Base-by-base conservation (phyloP, 2,888 invertebrate species). In the Nymphalis urticae region DNA sequence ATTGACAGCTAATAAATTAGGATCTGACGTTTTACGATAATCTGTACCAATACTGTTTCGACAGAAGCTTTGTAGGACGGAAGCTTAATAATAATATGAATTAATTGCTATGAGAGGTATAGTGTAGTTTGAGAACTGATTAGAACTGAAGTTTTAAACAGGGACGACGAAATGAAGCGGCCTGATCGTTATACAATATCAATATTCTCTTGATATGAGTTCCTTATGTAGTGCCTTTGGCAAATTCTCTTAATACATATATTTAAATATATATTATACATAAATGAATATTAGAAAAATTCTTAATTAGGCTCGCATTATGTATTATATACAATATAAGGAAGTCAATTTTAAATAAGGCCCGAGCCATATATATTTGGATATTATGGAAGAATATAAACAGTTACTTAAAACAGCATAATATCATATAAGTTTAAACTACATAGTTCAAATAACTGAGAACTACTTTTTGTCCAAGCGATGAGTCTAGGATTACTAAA, bases 191-290 rank as follows among this genome's bases (percentile, higher is more conserved):
- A 62, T 66, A 56, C 61, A 66, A 51, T 61, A 61, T 73, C 62
- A 73, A 75, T 74, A 77, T 72, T 72, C 66, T 74, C 68, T 56
- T 86, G 87, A 87, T 87, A 87, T 87, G 87, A 83, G 69, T 80
- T 64, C 70, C 76, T 81, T 83, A 79, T 69, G 76, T 51, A 54
- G 54, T 81, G 85, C 86, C 85, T 86, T 85, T 82, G 86, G 85
- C 86, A 79, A 75, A 75, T 54, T 61, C 53, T 51, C 48, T 62
- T 54, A 27, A 66, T 56, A 62, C 6, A 42, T 13, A 42, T 42
- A 21, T 21, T 21, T 21, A 21, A 21, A 21, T 21, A 21, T 21
- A 21, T 32, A 32, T 32, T 6, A 32, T 32, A 42, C 13, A 4
- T 67, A 67, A 62, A 62, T 67, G 13, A 56, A 58, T 50, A 58